These are phyloP conservation scores for Notarius lentiginosus DNA, from an alignment of 2,113 vertebrate genomes.

Conservation along the genomic window DNA sequence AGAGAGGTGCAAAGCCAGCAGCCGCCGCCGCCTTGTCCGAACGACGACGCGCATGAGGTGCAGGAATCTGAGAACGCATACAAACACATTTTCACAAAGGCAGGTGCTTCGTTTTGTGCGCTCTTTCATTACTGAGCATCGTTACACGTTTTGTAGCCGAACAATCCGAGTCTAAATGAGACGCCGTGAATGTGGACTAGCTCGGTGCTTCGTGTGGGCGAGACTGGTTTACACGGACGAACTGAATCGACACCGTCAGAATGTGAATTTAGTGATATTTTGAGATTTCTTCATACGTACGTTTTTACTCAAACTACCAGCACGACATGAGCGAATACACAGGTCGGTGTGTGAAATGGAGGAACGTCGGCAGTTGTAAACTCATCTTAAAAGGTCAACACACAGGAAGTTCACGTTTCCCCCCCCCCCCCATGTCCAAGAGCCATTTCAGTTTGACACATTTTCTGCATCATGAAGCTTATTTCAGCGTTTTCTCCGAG, in stretches of 20 bases:
- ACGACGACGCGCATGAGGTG: not conserved
- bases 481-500: not conserved
- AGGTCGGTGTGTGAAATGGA: not conserved
- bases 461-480: not conserved
- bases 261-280: not conserved
- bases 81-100: not conserved
- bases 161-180: not conserved
- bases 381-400: not conserved
- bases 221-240: not conserved
- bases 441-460: not conserved
- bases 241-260: not conserved
- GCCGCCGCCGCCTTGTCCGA: constrained; percentile 32
- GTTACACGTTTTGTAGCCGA: constrained; percentile 4
- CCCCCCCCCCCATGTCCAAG: not conserved
- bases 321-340: not conserved
- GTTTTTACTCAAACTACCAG: constrained; percentile 8
- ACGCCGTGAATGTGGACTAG: constrained; percentile 39
- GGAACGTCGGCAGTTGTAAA: not conserved
- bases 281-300: not conserved
- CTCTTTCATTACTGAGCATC: not conserved
- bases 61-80: constrained; percentile 23
- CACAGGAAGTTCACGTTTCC: not conserved
- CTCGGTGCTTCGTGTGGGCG: not conserved
- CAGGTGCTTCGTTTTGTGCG: constrained; percentile 30
- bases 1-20: constrained; percentile 44